Evolutionary conservation across 2,113 vertebrate species (phyloP), one percentile per base, ranked within the genome.

Genomic region (Bufo bufo): DNA sequence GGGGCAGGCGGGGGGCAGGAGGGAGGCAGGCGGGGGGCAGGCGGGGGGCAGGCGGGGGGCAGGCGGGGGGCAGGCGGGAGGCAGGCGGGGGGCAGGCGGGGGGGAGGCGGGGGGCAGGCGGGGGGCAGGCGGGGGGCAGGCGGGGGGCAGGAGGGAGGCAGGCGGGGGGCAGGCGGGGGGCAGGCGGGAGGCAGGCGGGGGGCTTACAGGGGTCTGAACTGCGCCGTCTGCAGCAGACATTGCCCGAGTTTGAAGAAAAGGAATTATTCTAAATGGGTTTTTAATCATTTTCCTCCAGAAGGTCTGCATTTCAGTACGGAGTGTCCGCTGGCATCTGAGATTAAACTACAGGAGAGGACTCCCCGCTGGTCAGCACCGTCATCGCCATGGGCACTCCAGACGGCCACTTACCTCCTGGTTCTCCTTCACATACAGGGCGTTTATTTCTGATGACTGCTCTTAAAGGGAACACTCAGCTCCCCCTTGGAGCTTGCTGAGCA

Each of bases 261-360:
- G 6, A 54, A 71, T 71, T 23, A 52, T 52, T 66, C 49, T 84
- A 84, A 84, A 71, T 52, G 50, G 49, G 49, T 71, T 84, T 84
- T 69, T 71, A 81, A 65, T 63, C 59, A 50, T 54, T 71, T 66
- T 43, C 49, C 50, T 65, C 47, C 82, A 84, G 63, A 54, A 71
- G 59, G 58, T 82, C 33, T 65, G 14, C 58, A 11, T 12, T 13
- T 45, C 59, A 19, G 82, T 71, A 19, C 47, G 33, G 63, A 84
- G 63, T 11, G 20, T 45, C 17, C 45, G 43, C 80, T 71, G 81
- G 81, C 50, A 83, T 66, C 45, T 16, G 82, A 69, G 82, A 54
- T 54, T 84, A 69, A 66, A 65, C 61, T 50, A 52, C 61, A 47
- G 81, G 81, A 49, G 45, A 50, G 10, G 59, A 82, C 33, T 63